These are phyloP conservation scores for Perizoma affinitatum DNA, from an alignment of 2,888 invertebrate species.

Conservation along the genomic window DNA sequence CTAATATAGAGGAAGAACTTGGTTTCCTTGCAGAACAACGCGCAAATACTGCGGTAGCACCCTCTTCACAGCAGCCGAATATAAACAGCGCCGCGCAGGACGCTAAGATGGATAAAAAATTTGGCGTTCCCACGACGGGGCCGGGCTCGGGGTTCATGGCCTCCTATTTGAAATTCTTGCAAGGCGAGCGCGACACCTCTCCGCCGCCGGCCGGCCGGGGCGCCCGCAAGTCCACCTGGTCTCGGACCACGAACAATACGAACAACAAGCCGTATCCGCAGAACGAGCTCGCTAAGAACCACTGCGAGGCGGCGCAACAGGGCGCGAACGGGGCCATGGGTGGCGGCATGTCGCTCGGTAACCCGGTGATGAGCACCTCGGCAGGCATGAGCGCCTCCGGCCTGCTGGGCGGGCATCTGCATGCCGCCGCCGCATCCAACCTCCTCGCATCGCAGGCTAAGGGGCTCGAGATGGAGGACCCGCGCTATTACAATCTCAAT, in stretches of 20 bases:
- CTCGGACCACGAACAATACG: slow-evolving; percentile 75
- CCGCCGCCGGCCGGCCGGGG: slow-evolving; percentile 89
- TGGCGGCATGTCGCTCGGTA: slow-evolving; percentile 67
- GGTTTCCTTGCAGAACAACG: slow-evolving; percentile 89
- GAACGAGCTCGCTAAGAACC: slow-evolving; percentile 69
- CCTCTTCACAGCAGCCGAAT: slow-evolving; percentile 79
- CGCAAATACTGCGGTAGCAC: slow-evolving; percentile 80
- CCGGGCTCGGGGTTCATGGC: slow-evolving; percentile 92
- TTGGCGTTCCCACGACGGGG: slow-evolving; percentile 83
- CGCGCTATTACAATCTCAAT: slow-evolving; percentile 88
- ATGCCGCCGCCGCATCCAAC: slow-evolving; percentile 64
- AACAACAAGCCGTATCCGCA: slow-evolving; percentile 68
- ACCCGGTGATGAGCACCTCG: slow-evolving; percentile 67
- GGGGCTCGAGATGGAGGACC: slow-evolving; percentile 86
- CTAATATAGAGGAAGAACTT: slow-evolving; percentile 94
- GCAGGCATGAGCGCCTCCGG: slow-evolving; percentile 70
- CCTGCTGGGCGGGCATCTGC: slow-evolving; percentile 66
- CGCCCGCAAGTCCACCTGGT: slow-evolving; percentile 88
- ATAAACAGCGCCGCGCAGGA: slow-evolving; percentile 78
- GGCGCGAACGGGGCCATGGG: slow-evolving; percentile 77
- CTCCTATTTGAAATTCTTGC: slow-evolving; percentile 93
- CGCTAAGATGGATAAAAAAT: slow-evolving; percentile 85
- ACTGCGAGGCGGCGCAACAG: slow-evolving; percentile 69
- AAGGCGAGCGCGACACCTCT: slow-evolving; percentile 92
- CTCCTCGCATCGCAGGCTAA: slow-evolving; percentile 67